A percentile compares a stretch with the other conserved stretches of the same genome.
Evolutionary conservation across 1,140 invertebrate species (phyloP).

Genomic region (Tigriopus japonicus): DNA sequence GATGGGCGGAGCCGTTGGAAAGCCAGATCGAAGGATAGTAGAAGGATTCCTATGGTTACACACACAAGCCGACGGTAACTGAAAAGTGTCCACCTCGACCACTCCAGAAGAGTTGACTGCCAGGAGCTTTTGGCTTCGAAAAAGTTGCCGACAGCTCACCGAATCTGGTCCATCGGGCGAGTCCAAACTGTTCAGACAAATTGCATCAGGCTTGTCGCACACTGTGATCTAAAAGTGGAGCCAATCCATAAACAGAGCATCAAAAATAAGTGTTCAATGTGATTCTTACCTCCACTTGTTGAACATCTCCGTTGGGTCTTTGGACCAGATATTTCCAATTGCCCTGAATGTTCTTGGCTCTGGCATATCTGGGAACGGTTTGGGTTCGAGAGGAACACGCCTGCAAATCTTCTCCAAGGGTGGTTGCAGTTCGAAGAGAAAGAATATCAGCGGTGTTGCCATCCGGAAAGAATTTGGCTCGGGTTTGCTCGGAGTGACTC

Average conservation of each 20-base stretch:
- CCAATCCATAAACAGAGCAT: no score
- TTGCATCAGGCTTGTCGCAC: neutral
- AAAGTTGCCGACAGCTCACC: neutral
- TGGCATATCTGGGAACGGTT: neutral
- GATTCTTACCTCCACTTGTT: neutral
- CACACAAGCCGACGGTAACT: neutral
- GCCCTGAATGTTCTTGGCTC: neutral
- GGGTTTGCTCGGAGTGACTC: no score
- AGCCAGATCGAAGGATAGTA: neutral
- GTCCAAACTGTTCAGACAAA: neutral
- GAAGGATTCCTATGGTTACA: neutral
- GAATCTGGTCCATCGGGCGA: neutral
- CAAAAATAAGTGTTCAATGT: no score
- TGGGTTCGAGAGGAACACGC: neutral
- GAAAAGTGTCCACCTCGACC: neutral
- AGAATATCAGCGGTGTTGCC: no score
- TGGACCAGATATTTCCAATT: neutral
- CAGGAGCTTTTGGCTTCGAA: neutral
- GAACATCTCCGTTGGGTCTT: neutral
- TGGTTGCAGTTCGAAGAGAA: no score
- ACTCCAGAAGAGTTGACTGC: neutral
- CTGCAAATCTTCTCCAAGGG: no score
- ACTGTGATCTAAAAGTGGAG: neutral
- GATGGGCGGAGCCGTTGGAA: neutral
- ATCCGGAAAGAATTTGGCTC: no score